phyloP scores from a whole-genome alignment of 37 sponge, comb jelly and placozoan species.

The Ianthella basta region DNA sequence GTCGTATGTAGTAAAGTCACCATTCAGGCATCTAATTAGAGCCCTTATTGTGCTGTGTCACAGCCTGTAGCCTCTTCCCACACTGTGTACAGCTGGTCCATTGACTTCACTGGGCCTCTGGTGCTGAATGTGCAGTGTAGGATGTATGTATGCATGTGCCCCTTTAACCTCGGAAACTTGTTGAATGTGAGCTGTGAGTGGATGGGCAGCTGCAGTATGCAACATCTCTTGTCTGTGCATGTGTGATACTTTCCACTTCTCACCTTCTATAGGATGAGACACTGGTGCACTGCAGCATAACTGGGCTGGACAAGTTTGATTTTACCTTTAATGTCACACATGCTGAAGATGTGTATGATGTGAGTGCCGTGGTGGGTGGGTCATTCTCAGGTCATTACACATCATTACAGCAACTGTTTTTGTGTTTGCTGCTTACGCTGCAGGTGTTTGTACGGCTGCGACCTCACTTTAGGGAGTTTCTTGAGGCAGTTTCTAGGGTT shows the following conservation, averaged over 20 bases:
- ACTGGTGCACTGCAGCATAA: slow-evolving; percentile 93
- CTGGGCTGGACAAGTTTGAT: slow-evolving; percentile 61
- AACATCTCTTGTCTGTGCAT: neutral
- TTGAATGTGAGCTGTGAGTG: too few species aligned
- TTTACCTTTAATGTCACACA: slow-evolving; percentile 79
- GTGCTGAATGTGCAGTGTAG: too few species aligned
- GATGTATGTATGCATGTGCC: too few species aligned
- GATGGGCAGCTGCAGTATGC: too few species aligned
- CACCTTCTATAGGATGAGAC: slow-evolving; percentile 86
- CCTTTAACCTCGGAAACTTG: too few species aligned
- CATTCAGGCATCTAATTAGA: too few species aligned
- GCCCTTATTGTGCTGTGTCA: neutral
- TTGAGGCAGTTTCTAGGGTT: slow-evolving; percentile 75
- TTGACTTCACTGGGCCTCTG: neutral
- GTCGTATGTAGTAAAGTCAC: too few species aligned
- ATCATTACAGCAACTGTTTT: too few species aligned
- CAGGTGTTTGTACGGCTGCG: slow-evolving; percentile 85
- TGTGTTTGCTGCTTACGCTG: neutral
- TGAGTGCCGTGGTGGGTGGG: slow-evolving; percentile 16
- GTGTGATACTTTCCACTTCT: neutral
- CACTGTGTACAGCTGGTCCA: neutral
- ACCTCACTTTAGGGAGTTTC: slow-evolving; percentile 85
- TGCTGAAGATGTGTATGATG: slow-evolving; percentile 58
- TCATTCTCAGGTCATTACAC: too few species aligned
- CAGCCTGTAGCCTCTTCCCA: neutral